A percentile compares a stretch with the other conserved stretches of the same genome.
These are phyloP conservation scores for Siniperca knerii DNA, from an alignment of 2,113 vertebrate species.

Conservation along the genomic window DNA sequence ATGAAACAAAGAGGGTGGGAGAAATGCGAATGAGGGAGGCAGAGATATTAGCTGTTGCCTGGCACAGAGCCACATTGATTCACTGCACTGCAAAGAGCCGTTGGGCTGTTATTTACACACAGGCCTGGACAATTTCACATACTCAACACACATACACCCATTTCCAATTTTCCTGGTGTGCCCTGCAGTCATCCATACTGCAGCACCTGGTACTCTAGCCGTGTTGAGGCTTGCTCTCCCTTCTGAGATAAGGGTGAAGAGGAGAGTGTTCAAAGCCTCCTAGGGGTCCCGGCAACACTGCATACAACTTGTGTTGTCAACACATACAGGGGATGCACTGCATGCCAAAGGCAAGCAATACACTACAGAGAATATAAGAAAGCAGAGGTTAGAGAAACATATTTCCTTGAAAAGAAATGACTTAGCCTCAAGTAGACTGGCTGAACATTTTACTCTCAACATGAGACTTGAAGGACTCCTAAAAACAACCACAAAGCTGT, in stretches of 20 bases:
- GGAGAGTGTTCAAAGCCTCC: constrained; percentile 32
- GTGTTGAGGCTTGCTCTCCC: constrained; percentile 49
- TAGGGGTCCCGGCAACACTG: constrained; percentile 24
- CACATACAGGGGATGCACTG: neutral
- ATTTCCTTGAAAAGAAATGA: constrained; percentile 12
- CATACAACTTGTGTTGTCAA: constrained; percentile 10
- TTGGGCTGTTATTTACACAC: constrained; percentile 54
- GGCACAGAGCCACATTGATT: constrained; percentile 72
- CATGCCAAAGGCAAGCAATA: constrained; percentile 23
- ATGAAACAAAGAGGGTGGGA: neutral
- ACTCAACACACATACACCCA: constrained; percentile 22
- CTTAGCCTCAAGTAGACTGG: constrained; percentile 35
- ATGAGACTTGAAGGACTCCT: neutral
- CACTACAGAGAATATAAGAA: neutral
- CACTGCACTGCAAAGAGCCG: constrained; percentile 55
- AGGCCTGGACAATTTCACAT: constrained; percentile 59
- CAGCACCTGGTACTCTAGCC: constrained; percentile 65
- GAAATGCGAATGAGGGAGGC: constrained; percentile 33
- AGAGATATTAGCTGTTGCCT: constrained; percentile 52
- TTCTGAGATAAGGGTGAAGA: constrained; percentile 27
- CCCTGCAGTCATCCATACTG: constrained; percentile 55
- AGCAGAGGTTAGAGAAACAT: constrained; percentile 37
- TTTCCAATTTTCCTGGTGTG: constrained; percentile 55
- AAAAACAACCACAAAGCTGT: constrained; percentile 41
- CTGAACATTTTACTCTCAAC: neutral